These are phyloP conservation scores for Oryzias celebensis DNA, from an alignment of 2,113 vertebrate species.

Conservation along the genomic window DNA sequence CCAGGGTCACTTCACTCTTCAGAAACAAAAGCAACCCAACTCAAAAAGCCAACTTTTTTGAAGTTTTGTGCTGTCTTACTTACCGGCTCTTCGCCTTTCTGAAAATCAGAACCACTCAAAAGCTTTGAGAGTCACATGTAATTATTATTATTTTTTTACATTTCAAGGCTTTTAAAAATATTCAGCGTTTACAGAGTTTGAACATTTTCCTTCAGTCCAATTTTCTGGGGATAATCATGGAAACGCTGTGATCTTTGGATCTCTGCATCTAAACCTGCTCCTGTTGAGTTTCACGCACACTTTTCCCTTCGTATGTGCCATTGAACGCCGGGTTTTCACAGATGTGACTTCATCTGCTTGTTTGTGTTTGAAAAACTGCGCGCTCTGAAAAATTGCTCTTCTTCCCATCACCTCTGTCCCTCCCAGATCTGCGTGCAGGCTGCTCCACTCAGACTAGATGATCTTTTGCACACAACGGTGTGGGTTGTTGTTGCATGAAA, in stretches of 20 bases:
- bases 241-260: neutral
- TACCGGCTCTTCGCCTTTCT: too few relatives aligned
- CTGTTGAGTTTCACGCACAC: neutral
- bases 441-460: constrained; percentile 55
- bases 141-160: neutral
- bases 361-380: constrained; percentile 37
- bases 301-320: neutral
- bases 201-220: constrained; percentile 6
- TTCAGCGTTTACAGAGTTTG: constrained; percentile 8
- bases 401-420: constrained; percentile 19
- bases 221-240: neutral
- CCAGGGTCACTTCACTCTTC: too few relatives aligned
- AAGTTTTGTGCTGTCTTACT: too few relatives aligned
- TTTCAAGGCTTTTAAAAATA: constrained; percentile 11
- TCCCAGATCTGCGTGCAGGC: constrained; percentile 37
- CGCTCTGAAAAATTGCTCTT: constrained; percentile 41
- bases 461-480: constrained; percentile 57
- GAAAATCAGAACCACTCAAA: too few relatives aligned
- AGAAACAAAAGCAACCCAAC: too few relatives aligned
- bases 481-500: constrained; percentile 52
- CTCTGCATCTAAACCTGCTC: neutral
- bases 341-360: constrained; percentile 41
- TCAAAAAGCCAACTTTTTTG: too few relatives aligned
- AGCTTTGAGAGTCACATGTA: too few relatives aligned
- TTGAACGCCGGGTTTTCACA: neutral